Evolutionary conservation across 2,888 invertebrate genomes (phyloP).

Genomic region (Antitype chi): DNA sequence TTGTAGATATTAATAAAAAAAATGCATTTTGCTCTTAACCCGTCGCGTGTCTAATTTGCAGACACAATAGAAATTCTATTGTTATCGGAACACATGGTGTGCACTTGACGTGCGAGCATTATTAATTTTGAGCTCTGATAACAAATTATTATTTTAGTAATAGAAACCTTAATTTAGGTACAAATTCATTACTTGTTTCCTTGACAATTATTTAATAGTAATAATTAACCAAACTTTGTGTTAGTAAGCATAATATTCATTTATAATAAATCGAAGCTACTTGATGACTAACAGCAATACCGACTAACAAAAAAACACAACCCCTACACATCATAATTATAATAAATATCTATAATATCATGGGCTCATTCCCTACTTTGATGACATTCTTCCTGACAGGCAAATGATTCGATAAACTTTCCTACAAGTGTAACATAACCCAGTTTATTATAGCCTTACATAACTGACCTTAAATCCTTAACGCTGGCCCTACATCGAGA

Average conservation of each 20-base stretch:
- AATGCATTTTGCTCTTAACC: too few species aligned
- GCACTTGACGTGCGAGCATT: too few species aligned
- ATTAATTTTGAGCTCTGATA: not conserved
- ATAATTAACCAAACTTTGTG: not conserved
- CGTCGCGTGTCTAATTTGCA: too few species aligned
- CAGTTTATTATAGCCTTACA: conserved; percentile 19
- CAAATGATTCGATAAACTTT: conserved; percentile 16
- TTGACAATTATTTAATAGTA: not conserved
- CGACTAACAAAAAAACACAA: not conserved
- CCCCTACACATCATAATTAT: too few species aligned
- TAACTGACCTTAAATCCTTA: conserved; percentile 43
- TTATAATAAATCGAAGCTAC: not conserved
- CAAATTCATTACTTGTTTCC: not conserved
- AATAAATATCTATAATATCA: not conserved
- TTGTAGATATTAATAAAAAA: not conserved
- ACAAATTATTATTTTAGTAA: not conserved
- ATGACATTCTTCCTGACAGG: conserved; percentile 7
- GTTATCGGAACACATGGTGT: too few species aligned
- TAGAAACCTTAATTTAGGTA: not conserved
- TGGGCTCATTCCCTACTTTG: conserved; percentile 9
- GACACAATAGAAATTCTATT: too few species aligned
- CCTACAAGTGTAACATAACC: conserved; percentile 19
- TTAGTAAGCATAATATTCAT: not conserved
- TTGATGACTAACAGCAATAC: not conserved
- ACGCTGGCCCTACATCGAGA: conserved; percentile 53